Conservation (phyloP, 2,888 invertebrate genomes). For the Papilio protenor region DNA sequence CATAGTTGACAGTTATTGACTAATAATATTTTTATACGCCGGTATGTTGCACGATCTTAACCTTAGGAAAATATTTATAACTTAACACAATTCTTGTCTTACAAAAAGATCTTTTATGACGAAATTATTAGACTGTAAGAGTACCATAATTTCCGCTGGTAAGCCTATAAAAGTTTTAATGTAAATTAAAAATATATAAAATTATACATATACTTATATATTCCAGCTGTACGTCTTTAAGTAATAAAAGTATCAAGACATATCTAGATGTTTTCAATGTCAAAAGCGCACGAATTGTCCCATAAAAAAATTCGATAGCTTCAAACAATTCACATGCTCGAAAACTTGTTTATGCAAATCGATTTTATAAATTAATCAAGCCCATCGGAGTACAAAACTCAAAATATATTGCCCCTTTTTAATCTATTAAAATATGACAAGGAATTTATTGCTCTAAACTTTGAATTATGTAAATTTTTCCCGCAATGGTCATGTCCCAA, state of each 20-base stretch:
- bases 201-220: neutral
- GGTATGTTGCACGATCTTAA: conserved; percentile 30
- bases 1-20: conserved; percentile 19
- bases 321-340: conserved; percentile 31
- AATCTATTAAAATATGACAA: conserved; percentile 23
- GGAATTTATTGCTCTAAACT: conserved; percentile 15
- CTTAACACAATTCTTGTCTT: conserved; percentile 19
- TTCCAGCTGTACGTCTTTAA: neutral
- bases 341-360: conserved; percentile 36
- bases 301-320: conserved; percentile 16
- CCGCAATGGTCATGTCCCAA: neutral
- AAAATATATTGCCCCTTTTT: conserved; percentile 30
- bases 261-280: neutral
- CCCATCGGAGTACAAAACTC: conserved; percentile 28
- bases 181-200: neutral
- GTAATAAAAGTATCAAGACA: neutral
- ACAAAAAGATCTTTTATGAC: neutral
- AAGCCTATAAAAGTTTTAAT: neutral
- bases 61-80: conserved; percentile 37
- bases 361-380: conserved; percentile 24
- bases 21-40: conserved; percentile 22
- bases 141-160: neutral
- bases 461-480: conserved; percentile 2
- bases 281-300: conserved; percentile 14
- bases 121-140: neutral